Conservation (phyloP, 2,113 vertebrate species). For the Bubo scandiacus region DNA sequence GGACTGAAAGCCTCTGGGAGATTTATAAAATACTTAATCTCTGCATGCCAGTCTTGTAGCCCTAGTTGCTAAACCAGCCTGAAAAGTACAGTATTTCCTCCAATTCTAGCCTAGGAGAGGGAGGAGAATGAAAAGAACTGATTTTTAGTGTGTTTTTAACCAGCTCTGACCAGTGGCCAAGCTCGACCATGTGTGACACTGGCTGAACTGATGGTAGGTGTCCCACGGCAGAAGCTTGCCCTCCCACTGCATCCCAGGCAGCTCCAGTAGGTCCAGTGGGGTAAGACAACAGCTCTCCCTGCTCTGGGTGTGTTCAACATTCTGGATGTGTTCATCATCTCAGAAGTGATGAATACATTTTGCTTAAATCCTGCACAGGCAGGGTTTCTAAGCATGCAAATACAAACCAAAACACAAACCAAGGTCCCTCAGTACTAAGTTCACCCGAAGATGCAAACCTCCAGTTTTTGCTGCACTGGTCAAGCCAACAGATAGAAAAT, state of each 20-base stretch:
- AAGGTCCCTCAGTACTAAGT: neutral
- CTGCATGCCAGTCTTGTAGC: neutral
- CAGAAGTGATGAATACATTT: neutral
- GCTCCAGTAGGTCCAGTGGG: no score
- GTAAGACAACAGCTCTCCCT: neutral
- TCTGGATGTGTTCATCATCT: fast-evolving
- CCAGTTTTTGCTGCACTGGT: neutral
- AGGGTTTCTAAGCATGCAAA: neutral
- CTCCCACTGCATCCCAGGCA: neutral
- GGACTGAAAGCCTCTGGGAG: neutral
- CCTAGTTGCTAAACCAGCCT: neutral
- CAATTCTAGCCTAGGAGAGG: neutral
- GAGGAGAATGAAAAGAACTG: neutral
- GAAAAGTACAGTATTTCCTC: neutral
- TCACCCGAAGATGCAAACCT: neutral
- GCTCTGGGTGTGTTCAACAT: no score
- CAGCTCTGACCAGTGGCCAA: neutral
- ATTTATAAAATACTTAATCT: neutral
- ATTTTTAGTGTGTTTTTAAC: neutral
- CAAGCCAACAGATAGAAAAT: neutral
- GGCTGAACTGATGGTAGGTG: neutral
- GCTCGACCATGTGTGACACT: no score
- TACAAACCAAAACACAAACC: neutral
- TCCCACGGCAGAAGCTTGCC: neutral
- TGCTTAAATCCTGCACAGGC: neutral